phyloP scores from a whole-genome alignment of 2,888 invertebrate species.

The Drosophila parthenogenetica region DNA sequence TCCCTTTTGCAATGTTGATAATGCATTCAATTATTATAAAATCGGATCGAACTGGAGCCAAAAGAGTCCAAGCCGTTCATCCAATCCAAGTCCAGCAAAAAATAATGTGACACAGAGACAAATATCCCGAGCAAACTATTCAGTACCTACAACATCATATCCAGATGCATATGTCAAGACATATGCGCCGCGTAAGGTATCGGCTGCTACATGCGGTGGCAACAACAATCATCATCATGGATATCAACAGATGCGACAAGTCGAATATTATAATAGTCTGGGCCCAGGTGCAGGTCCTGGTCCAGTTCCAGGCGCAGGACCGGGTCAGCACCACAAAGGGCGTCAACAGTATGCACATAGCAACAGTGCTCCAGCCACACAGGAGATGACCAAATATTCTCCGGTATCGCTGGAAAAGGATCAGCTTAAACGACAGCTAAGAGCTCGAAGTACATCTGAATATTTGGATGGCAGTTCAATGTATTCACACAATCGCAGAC shows the following conservation, averaged over 20 bases:
- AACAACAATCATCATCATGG: conserved; percentile 48
- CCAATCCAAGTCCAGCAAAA: conserved; percentile 58
- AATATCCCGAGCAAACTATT: conserved; percentile 38
- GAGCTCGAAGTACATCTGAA: conserved; percentile 34
- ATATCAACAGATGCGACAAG: conserved; percentile 45
- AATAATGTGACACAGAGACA: conserved; percentile 25
- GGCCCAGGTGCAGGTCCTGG: not conserved
- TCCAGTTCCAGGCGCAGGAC: not conserved
- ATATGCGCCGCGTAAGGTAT: conserved; percentile 28
- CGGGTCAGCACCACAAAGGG: conserved; percentile 14
- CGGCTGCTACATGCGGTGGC: conserved; percentile 4
- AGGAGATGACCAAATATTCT: conserved; percentile 29
- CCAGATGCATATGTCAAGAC: conserved; percentile 33
- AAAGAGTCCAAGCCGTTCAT: conserved; percentile 46
- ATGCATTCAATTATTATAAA: conserved; percentile 65
- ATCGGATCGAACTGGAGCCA: conserved; percentile 39
- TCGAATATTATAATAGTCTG: conserved; percentile 44
- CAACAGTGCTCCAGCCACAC: conserved; percentile 26
- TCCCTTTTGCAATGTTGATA: conserved; percentile 58
- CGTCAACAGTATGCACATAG: conserved; percentile 46
- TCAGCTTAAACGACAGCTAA: conserved; percentile 53
- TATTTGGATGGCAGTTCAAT: conserved; percentile 52
- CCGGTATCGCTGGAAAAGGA: conserved; percentile 46
- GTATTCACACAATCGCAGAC: conserved; percentile 38
- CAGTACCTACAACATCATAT: conserved; percentile 41